A percentile compares a stretch with the other conserved stretches of the same genome.
These are phyloP conservation scores for Pluvianellus socialis DNA, from an alignment of 2,113 vertebrate genomes.

Conservation along the genomic window DNA sequence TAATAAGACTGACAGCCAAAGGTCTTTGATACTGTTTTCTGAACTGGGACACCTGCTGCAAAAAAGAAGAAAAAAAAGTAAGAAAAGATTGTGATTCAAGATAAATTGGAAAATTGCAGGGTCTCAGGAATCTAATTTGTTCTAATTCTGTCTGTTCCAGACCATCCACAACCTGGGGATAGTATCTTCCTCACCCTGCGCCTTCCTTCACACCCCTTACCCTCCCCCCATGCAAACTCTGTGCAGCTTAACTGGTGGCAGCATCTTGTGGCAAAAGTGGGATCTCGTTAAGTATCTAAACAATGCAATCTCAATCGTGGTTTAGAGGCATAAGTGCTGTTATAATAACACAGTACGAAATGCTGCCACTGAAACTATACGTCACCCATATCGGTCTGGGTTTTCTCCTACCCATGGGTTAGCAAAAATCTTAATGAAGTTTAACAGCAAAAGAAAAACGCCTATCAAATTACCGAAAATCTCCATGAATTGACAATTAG, in stretches of 20 bases:
- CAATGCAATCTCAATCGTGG: background rate
- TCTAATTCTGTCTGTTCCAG: background rate
- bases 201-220: background rate
- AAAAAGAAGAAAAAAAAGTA: background rate
- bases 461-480: background rate
- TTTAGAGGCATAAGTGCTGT: background rate
- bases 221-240: background rate
- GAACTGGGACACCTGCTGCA: background rate
- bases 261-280: background rate
- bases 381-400: accelerated
- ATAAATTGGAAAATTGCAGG: background rate
- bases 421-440: background rate
- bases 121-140: background rate
- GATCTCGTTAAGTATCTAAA: background rate
- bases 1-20: background rate
- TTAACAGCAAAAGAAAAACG: background rate
- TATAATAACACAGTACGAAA: background rate
- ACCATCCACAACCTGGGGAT: background rate
- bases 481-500: background rate
- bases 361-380: background rate
- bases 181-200: background rate
- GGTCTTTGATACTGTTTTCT: background rate
- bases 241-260: background rate
- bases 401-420: background rate
- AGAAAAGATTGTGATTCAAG: background rate